Evolutionary conservation across 2,797 vertebrate genomes (phyloP).

Genomic region (Lerista edwardsae): DNA sequence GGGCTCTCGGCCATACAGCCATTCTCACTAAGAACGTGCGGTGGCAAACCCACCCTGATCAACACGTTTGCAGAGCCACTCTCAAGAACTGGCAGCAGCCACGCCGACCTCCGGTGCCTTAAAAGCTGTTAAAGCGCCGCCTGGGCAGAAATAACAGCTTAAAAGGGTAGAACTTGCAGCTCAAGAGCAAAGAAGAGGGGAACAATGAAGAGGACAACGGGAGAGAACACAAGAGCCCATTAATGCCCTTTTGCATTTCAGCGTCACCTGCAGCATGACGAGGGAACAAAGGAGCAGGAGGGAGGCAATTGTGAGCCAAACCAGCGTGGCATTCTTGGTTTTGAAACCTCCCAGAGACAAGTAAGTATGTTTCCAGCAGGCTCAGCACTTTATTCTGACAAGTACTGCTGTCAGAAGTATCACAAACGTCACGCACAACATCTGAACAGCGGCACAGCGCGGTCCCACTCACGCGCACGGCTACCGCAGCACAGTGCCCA

Average conservation of each 20-base stretch:
- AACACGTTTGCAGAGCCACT: background rate
- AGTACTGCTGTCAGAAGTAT: background rate
- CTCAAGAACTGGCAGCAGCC: background rate
- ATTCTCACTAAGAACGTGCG: background rate
- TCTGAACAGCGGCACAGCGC: background rate
- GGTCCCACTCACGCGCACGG: fast-evolving
- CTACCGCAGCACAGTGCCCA: background rate
- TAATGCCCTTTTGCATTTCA: background rate
- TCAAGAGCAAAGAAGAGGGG: background rate
- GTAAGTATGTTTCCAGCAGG: background rate
- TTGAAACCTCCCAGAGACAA: background rate
- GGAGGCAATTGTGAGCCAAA: background rate
- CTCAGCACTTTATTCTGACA: background rate
- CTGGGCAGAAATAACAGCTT: background rate
- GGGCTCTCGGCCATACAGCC: background rate
- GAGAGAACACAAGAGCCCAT: background rate
- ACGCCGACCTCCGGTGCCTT: too few species aligned
- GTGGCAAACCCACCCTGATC: too few species aligned
- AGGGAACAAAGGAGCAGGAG: background rate
- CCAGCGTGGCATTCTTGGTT: background rate
- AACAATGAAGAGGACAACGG: background rate
- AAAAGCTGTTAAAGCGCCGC: background rate
- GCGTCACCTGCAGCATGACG: background rate
- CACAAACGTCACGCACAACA: background rate
- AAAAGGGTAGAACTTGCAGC: background rate